Base-by-base conservation (phyloP, 2,888 invertebrate species). In the Acrocera orbiculus region DNA sequence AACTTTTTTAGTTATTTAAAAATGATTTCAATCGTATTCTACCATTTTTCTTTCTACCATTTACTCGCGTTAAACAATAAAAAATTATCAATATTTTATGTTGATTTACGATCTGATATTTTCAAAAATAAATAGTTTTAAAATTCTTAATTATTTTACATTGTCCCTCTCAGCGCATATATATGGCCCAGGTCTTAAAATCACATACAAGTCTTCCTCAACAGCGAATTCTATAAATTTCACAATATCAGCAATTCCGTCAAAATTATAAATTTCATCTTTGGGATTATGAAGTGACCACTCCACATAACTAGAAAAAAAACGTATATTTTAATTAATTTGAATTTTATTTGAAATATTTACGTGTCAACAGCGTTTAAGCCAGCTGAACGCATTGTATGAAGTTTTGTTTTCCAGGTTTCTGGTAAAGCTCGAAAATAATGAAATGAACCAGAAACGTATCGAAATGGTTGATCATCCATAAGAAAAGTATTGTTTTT, bases 131-230 rank as follows among this genome's bases (percentile, higher is more conserved):
- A n/a, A n/a, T n/a, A n/a, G n/a, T n/a, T n/a, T n/a, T n/a, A n/a
- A n/a, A n/a, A n/a, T n/a, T n/a, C n/a, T n/a, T n/a, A n/a, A n/a
- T n/a, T n/a, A n/a, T n/a, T 44, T 44, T 52, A 68, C 71, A 54
- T 70, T 60, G 46, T 92, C 89, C 58, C 87, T 71, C 62, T 93
- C 92, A 7, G 81, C 86, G 54, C 87, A 87, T 44, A 92, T 89
- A 48, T 86, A 92, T 0, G 92, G 92, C 0, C 92, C 92, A 1
- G 85, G 76, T 16, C 92, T 63, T 2, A 92, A 57, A 16, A 90
- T 67, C 1, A 87, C 83, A n/a, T 76, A 63, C 14, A 93, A 62
- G 20, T 75, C 82, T 50, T 79, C 76, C 42, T 80, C 71, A 38
- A 78, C 70, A 0, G 89, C 90, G 7, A 69, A 61, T 47, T 71